phyloP scores from a whole-genome alignment of 1,140 invertebrate species.

The Lepidurus arcticus region DNA sequence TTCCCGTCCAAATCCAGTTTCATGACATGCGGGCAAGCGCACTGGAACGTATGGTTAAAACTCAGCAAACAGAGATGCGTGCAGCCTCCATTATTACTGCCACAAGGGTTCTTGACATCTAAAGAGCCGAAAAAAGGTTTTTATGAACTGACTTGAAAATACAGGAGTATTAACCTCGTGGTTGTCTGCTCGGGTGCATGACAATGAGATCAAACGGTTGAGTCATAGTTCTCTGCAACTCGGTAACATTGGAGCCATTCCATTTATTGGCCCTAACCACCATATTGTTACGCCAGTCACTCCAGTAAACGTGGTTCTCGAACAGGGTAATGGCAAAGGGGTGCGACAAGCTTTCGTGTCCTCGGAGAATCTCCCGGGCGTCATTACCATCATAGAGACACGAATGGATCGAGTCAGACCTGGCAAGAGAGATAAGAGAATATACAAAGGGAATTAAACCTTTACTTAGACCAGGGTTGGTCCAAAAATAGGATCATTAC shows the following conservation, averaged over 20 bases:
- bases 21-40: constrained; percentile 75
- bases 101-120: constrained; percentile 53
- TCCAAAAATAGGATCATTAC: constrained; percentile 41
- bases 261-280: constrained; percentile 61
- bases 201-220: constrained; percentile 64
- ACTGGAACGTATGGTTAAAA: constrained; percentile 55
- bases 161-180: constrained; percentile 44
- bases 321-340: constrained; percentile 61
- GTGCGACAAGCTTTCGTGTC: constrained; percentile 54
- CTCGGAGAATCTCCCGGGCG: constrained; percentile 49
- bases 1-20: constrained; percentile 55
- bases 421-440: constrained; percentile 40
- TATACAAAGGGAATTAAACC: constrained; percentile 34
- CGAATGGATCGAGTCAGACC: constrained; percentile 78
- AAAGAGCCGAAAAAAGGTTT: constrained; percentile 31
- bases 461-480: neutral
- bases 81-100: constrained; percentile 54
- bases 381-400: constrained; percentile 57
- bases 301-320: constrained; percentile 60
- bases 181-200: constrained; percentile 57
- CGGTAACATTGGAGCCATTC: constrained; percentile 54
- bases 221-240: constrained; percentile 55
- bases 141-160: constrained; percentile 28
- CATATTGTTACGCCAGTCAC: constrained; percentile 61
- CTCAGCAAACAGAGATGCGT: constrained; percentile 59